These are phyloP conservation scores for Oryzias celebensis DNA, from an alignment of 2,113 vertebrate genomes.

Conservation along the genomic window DNA sequence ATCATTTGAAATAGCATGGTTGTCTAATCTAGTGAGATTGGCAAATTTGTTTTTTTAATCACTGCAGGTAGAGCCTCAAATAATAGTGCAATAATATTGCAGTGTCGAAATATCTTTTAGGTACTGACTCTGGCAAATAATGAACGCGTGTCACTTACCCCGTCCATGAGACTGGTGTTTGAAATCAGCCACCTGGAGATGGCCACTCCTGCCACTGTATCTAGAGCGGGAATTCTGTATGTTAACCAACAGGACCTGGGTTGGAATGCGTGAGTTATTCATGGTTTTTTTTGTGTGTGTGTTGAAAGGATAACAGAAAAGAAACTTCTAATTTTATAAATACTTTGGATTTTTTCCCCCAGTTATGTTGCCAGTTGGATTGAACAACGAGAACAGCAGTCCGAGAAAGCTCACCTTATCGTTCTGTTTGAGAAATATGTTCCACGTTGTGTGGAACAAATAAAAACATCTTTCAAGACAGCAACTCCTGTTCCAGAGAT, in stretches of 20 bases:
- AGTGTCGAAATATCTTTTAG: constrained; percentile 42
- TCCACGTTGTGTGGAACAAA: constrained; percentile 76
- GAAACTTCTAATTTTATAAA: background rate
- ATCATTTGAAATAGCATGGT: constrained; percentile 38
- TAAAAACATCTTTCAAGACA: constrained; percentile 76
- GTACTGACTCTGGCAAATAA: constrained; percentile 79
- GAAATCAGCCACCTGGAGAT: constrained; percentile 77
- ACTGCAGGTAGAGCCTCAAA: background rate
- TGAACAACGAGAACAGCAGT: constrained; percentile 73
- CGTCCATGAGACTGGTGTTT: constrained; percentile 78
- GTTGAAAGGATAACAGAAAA: background rate
- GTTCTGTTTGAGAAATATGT: constrained; percentile 78
- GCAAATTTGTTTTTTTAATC: constrained; percentile 26
- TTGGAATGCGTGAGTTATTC: constrained; percentile 76
- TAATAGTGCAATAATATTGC: background rate
- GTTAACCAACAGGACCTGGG: constrained; percentile 78
- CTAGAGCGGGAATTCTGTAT: constrained; percentile 74
- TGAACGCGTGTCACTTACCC: constrained; percentile 70
- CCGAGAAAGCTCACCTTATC: constrained; percentile 76
- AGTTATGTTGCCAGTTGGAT: constrained; percentile 76
- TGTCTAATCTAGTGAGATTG: constrained; percentile 30
- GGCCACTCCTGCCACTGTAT: constrained; percentile 74
- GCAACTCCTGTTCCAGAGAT: constrained; percentile 78
- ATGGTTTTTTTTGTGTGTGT: background rate
- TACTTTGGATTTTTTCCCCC: constrained; percentile 10